Percentiles rank a stretch among this genome's conserved stretches.
phyloP scores from a whole-genome alignment of 2,797 vertebrate species.

The Oreortyx pictus region DNA sequence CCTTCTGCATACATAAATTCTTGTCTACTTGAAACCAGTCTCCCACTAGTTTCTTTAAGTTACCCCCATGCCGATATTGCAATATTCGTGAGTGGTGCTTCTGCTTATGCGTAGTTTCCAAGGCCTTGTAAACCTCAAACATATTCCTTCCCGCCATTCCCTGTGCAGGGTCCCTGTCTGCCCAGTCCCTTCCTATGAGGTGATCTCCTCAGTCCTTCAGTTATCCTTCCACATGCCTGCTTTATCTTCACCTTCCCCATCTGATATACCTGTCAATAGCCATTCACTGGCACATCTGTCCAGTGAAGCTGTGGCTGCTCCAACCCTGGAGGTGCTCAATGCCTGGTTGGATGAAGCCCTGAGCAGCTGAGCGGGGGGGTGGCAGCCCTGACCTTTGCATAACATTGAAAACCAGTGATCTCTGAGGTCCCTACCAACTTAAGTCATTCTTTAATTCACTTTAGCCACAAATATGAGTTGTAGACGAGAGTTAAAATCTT shows the following conservation, averaged over 20 bases:
- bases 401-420: no score
- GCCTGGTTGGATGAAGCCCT: no score
- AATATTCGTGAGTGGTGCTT: background rate
- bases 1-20: background rate
- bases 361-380: no score
- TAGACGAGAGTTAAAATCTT: background rate
- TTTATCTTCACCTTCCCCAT: rapidly evolving
- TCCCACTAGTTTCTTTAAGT: background rate
- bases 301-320: no score
- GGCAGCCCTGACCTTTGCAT: no score
- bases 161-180: background rate
- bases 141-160: rapidly evolving
- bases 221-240: background rate
- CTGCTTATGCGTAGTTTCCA: background rate
- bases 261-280: background rate
- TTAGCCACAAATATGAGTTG: background rate
- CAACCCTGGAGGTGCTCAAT: no score
- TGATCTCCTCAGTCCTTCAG: background rate
- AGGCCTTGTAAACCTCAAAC: background rate
- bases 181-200: background rate
- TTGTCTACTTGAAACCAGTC: background rate
- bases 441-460: background rate
- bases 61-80: background rate
- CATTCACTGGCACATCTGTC: no score
- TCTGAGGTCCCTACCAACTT: no score